Evolutionary conservation across 2,113 vertebrate species (phyloP).

Genomic region (Promerops cafer): DNA sequence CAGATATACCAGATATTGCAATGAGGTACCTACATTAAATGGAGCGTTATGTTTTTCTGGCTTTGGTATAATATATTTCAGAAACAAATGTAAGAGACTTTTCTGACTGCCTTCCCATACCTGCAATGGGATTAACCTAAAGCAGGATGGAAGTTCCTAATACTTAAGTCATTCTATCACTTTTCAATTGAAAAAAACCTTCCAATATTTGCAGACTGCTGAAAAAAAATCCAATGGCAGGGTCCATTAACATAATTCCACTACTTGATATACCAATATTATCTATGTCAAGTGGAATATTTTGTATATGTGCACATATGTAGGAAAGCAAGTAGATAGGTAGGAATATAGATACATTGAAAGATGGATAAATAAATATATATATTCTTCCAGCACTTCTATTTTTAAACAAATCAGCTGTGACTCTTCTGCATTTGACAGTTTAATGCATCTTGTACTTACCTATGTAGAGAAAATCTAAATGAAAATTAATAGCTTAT

Average conservation of each 20-base stretch:
- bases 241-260: not conserved
- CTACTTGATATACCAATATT: not conserved
- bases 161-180: not conserved
- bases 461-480: slow-evolving; percentile 46
- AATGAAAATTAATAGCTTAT: slow-evolving; percentile 59
- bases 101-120: not conserved
- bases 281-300: not conserved
- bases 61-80: not conserved
- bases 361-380: not conserved
- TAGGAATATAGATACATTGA: not conserved
- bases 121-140: not conserved
- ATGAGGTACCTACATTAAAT: not conserved
- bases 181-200: not conserved
- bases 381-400: slow-evolving; percentile 45
- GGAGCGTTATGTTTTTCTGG: not conserved
- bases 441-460: slow-evolving; percentile 23
- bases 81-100: not conserved
- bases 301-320: not conserved
- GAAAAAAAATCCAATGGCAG: not conserved
- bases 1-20: not conserved
- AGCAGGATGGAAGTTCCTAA: not conserved
- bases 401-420: slow-evolving; percentile 15
- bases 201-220: not conserved
- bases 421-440: slow-evolving; percentile 42
- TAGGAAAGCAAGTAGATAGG: not conserved